Conservation (phyloP, 2,797 vertebrate species). For the Falco biarmicus region DNA sequence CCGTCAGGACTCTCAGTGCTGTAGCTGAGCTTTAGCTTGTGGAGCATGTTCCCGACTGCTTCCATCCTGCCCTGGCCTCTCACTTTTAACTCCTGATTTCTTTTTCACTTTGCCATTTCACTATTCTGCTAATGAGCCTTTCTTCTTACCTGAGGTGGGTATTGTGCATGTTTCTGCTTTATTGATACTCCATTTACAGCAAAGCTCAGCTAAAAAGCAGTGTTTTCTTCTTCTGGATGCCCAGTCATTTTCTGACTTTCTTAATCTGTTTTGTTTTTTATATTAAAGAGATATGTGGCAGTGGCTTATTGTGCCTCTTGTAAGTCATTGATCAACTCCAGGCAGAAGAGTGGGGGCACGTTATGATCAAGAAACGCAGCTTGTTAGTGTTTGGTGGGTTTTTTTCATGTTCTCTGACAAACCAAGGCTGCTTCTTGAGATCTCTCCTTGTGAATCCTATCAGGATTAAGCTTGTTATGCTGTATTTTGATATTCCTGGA, state of each 20-base stretch:
- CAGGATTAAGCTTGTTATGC: background rate
- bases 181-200: background rate
- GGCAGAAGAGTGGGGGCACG: background rate
- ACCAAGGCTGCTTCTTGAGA: background rate
- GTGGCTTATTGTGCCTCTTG: background rate
- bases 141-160: background rate
- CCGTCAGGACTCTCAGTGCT: background rate
- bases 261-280: background rate
- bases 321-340: background rate
- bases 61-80: background rate
- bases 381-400: background rate
- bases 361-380: background rate
- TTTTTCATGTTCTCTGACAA: background rate
- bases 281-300: background rate
- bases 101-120: background rate
- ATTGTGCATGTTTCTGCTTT: background rate
- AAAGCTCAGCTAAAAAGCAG: background rate
- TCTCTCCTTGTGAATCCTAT: background rate
- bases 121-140: background rate
- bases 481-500: conserved; percentile 24
- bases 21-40: background rate
- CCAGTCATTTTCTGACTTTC: background rate
- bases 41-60: background rate
- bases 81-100: background rate
- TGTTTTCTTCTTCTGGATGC: background rate